Conservation (phyloP, 2,797 vertebrate genomes). For the Gastrophryne carolinensis region DNA sequence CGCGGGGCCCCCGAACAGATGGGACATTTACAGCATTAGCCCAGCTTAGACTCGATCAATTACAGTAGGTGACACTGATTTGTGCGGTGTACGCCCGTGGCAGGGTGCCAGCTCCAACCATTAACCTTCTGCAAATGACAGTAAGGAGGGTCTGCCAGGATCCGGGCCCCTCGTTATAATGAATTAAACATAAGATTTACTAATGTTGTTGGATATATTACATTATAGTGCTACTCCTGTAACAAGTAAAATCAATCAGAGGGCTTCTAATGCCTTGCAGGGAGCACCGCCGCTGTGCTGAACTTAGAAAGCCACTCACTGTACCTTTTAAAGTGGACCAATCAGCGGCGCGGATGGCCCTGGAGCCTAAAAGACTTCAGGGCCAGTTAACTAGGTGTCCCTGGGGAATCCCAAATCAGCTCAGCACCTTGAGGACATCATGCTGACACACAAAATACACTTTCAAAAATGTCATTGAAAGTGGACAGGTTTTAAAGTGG, state of each 20-base stretch:
- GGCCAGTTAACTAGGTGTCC: no score
- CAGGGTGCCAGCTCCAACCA: constrained; percentile 11
- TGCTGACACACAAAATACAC: no score
- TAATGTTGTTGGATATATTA: neutral
- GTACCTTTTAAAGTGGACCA: no score
- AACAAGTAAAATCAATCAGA: neutral
- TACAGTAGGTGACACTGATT: constrained; percentile 42
- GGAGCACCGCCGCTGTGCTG: neutral
- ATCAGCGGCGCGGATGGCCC: no score
- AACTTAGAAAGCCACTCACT: no score
- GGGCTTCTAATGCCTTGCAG: neutral
- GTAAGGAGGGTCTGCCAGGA: neutral
- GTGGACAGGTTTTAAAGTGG: no score
- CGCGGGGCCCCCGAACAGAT: constrained; percentile 40
- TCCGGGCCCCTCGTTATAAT: neutral
- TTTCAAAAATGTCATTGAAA: no score
- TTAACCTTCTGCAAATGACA: constrained; percentile 45
- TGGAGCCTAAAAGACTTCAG: no score
- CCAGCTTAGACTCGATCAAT: constrained; percentile 43
- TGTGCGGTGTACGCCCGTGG: neutral
- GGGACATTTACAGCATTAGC: constrained; percentile 46
- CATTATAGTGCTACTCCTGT: neutral
- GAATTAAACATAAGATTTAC: neutral
- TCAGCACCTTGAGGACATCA: no score
- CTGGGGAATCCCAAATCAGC: no score